Base-by-base conservation (phyloP, 2,888 invertebrate species). In the Brachyptera putata region DNA sequence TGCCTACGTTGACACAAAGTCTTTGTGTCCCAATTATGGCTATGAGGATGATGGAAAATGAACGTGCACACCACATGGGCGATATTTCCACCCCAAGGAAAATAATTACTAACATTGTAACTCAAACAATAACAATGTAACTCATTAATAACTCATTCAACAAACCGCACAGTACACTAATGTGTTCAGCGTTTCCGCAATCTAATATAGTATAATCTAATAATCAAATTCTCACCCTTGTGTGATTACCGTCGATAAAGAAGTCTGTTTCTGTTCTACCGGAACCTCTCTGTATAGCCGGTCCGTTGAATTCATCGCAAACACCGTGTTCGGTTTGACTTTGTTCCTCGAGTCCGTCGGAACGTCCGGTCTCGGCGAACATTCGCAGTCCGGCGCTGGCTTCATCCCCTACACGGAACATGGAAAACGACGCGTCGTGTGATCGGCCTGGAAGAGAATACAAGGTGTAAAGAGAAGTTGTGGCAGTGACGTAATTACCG, bases 221-320 rank as follows among this genome's bases (percentile, higher is more conserved):
- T n/a, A n/a, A n/a, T n/a, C n/a, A n/a, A n/a, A n/a, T n/a, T n/a
- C 78, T 79, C 73, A 89, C 89, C 79, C 85, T 82, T 48, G 92
- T 91, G 79, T 94, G 94, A 75, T 91, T 91, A 67, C 92, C 92
- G 74, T 95, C 94, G 37, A 93, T 89, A 73, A 94, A 92, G 75
- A 92, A 88, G 71, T 88, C 86, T 0, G 89, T 84, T 69, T 90
- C 88, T 1, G 89, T 85, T 64, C 86, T 78, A 0, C 92, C 92
- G 14, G 83, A 84, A 1, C 92, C 92, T 61, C 83, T 78, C 1
- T 76, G 72, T 24, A 93, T 83, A 0, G 92, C 84, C 5, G 92
- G 88, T 13, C 89, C 90, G 60, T 84, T 85, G 74, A 94, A 93
- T 67, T 87, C 87, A 72, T 93, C 92, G 71, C 89, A 83, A 39